Conservation (phyloP, 2,888 invertebrate species). For the Platycheirus rosarum region DNA sequence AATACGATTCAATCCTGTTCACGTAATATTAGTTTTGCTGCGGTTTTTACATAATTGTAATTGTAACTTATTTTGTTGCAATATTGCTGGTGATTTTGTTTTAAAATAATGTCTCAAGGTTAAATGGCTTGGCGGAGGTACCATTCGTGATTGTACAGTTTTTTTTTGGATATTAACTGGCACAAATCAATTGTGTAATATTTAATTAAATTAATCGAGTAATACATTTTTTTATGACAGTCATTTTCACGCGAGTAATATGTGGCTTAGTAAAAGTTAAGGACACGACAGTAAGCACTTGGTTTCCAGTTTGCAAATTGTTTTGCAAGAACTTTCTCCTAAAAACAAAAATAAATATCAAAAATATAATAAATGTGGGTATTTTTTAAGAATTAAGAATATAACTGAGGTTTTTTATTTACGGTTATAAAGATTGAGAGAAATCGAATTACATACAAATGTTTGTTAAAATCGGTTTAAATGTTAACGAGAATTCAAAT, state of each 20-base stretch:
- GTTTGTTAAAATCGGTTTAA: too few species aligned
- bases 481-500: too few species aligned
- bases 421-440: too few species aligned
- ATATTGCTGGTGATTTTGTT: not conserved
- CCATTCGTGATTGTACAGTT: not conserved
- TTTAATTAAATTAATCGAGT: not conserved
- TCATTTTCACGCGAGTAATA: not conserved
- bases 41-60: conserved; percentile 4
- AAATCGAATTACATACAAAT: too few species aligned
- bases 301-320: not conserved
- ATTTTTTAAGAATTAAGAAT: too few species aligned
- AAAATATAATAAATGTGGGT: too few species aligned
- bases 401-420: too few species aligned
- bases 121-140: not conserved
- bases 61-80: not conserved
- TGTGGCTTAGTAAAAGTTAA: not conserved
- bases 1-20: conserved; percentile 15
- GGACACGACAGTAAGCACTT: not conserved
- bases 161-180: not conserved
- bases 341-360: too few species aligned
- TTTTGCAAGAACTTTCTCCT: not conserved
- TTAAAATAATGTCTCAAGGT: conserved; percentile 7
- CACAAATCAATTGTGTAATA: not conserved
- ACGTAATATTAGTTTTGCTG: conserved; percentile 13
- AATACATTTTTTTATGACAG: too few species aligned